phyloP scores from a whole-genome alignment of 2,797 vertebrate species.

The Argya squamiceps region DNA sequence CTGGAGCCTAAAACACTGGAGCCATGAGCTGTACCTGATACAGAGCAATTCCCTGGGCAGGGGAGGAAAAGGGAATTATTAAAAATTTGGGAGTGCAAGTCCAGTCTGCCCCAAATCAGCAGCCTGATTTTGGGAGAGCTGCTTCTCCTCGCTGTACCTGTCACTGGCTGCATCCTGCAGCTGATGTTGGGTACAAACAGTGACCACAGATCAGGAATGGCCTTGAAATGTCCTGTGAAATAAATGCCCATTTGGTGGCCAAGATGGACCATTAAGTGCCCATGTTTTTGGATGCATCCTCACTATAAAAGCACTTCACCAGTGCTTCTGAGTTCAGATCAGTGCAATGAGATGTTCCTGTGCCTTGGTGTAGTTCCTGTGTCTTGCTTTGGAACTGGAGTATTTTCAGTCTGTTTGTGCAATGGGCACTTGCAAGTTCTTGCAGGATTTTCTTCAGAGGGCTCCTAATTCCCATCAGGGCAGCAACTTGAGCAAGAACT shows the following conservation, averaged over 20 bases:
- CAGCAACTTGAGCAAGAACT: not conserved
- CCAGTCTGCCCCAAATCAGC: not conserved
- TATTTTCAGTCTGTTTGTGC: not conserved
- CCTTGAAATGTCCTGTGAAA: not conserved
- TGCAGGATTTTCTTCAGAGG: not conserved
- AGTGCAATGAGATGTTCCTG: not conserved
- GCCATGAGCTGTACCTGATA: not conserved
- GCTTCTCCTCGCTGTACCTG: not conserved
- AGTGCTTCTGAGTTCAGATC: not conserved
- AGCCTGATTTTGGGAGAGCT: not conserved
- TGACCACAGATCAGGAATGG: not conserved
- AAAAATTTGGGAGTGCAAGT: not conserved
- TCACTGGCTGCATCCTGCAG: not conserved
- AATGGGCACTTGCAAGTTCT: not conserved
- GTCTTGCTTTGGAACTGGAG: fast-evolving
- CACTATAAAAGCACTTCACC: not conserved
- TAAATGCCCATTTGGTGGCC: not conserved
- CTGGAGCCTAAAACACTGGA: not conserved
- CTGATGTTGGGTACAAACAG: not conserved
- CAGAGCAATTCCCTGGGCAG: not conserved
- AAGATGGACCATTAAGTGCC: not conserved
- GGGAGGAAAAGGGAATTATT: not conserved
- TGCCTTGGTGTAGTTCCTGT: not conserved
- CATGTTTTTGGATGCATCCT: not conserved
- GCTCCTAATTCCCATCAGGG: not conserved